Conservation (phyloP, 2,113 vertebrate genomes). For the Cricetomys ansorgei region DNA sequence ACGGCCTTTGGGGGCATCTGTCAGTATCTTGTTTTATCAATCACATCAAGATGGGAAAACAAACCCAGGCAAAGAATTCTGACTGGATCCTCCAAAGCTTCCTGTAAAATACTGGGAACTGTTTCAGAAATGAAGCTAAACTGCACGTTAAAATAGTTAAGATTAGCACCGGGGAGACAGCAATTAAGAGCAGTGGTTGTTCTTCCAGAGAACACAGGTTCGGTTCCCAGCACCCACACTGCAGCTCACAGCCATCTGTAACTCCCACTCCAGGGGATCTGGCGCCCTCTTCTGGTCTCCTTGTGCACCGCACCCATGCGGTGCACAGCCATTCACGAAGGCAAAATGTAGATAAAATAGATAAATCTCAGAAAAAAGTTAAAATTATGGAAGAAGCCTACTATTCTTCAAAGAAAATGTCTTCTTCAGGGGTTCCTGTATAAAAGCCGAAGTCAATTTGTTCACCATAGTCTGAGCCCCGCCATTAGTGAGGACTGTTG, state of each 20-base stretch:
- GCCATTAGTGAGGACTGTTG: background rate
- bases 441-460: background rate
- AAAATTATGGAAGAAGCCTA: background rate
- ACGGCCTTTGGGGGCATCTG: background rate
- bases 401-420: background rate
- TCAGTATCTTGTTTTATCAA: background rate
- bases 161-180: background rate
- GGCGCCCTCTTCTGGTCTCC: background rate
- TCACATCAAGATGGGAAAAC: background rate
- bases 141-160: background rate
- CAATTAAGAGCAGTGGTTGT: background rate
- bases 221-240: background rate
- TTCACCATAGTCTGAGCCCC: background rate
- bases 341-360: background rate
- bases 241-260: background rate
- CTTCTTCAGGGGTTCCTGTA: background rate
- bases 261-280: background rate
- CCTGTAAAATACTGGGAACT: background rate
- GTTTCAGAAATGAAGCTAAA: slow-evolving; percentile 38
- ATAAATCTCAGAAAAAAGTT: background rate
- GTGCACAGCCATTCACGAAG: background rate
- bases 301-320: background rate
- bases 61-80: background rate
- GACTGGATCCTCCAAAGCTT: slow-evolving; percentile 11
- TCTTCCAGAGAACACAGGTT: background rate